Base-by-base conservation (phyloP, 2,797 vertebrate genomes). In the Macropus fuliginosus region DNA sequence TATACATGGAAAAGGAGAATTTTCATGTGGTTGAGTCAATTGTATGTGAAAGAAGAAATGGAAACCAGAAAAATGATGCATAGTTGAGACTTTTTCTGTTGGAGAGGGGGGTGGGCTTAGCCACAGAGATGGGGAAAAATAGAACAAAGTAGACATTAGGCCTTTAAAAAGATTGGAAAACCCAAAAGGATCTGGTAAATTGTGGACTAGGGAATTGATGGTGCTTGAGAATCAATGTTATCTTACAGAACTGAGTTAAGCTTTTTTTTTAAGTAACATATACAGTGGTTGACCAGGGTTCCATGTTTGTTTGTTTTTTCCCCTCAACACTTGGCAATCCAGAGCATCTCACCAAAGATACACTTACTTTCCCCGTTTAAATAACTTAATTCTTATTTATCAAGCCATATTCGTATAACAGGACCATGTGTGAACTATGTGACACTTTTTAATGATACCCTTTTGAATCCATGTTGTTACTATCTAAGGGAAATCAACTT, bases 381-480 rank as follows among this genome's bases (percentile, higher is more conserved):
- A 81, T 81, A 92, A 62, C 3, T 40, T 96, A 81, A n/a, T 54
- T 55, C 34, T 62, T 89, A 94, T 31, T 81, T 62, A 56, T 54
- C 54, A 57, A 56, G 5, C 14, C 89, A 0, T 92, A 24, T 54
- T 89, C 3, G 4, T 93, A 3, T 91, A 50, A 46, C 56, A 87
- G 55, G 2, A 55, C 11, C 54, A 24, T 12, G 31, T 31, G 21
- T 91, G 57, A 92, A 90, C 10, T 56, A 5, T 1, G 55, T 92
- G 52, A 52, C 74, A 18, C 0, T 18, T 1, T 96, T 94, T 94
- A 18, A 90, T 93, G 93, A 87, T 95, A 94, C 91, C 31, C 66
- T 55, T 95, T 92, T 92, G 50, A 94, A 56, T 89, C 52, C 92
- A 9, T 90, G 27, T 96, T 92, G 89, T 90, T 52, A 14, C 21